Conservation (phyloP, 2,113 vertebrate species). For the Gobio gobio region DNA sequence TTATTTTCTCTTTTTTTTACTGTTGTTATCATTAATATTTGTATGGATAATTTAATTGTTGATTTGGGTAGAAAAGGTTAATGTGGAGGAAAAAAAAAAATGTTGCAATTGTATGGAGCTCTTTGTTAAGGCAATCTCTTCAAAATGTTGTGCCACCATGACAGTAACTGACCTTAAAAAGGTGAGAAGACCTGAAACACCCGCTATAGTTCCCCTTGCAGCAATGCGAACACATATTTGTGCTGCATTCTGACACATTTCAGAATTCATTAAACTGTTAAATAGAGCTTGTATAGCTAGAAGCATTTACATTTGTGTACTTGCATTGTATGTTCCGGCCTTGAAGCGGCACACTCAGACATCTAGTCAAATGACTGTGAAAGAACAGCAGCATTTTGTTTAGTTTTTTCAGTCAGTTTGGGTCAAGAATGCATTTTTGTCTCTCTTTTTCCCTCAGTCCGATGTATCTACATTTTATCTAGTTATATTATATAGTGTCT, state of each 20-base stretch:
- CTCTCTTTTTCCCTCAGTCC: not conserved
- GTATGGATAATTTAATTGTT: too few species aligned
- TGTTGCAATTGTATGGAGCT: too few species aligned
- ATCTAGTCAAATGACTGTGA: not conserved
- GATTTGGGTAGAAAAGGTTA: too few species aligned
- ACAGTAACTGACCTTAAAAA: not conserved
- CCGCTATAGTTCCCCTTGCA: not conserved
- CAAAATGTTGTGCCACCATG: not conserved
- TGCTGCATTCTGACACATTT: not conserved
- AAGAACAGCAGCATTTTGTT: not conserved
- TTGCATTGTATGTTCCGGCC: not conserved
- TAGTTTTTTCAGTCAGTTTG: not conserved
- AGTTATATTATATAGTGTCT: not conserved
- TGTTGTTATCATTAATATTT: too few species aligned
- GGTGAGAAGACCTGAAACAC: not conserved
- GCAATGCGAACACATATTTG: not conserved
- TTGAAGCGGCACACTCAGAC: not conserved
- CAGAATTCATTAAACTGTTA: not conserved
- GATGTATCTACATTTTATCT: not conserved
- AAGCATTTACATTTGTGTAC: not conserved
- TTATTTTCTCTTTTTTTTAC: too few species aligned
- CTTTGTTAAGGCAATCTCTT: not conserved
- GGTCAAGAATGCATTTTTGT: not conserved
- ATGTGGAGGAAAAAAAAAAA: too few species aligned
- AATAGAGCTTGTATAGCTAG: constrained; percentile 15